phyloP scores from a whole-genome alignment of 2,797 vertebrate genomes.

The Taenioides sp. region DNA sequence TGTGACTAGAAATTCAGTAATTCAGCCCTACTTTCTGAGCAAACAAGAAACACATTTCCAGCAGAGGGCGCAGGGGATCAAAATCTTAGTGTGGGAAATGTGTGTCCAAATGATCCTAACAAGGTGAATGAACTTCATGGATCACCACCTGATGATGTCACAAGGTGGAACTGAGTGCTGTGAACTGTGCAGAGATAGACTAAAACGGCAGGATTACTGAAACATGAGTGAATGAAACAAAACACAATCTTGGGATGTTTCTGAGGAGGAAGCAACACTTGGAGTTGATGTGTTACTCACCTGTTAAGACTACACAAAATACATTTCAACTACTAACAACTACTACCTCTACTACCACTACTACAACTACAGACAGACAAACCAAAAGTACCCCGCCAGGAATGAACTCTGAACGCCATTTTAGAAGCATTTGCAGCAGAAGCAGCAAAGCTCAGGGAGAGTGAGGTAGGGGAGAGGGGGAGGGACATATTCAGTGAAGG shows the following conservation, averaged over 20 bases:
- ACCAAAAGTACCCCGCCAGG: not conserved
- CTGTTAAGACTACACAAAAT: not conserved
- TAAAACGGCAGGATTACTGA: not conserved
- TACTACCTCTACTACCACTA: not conserved
- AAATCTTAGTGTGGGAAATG: no score
- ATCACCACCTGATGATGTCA: not conserved
- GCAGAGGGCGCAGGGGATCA: no score
- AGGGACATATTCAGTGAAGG: slow-evolving; percentile 24
- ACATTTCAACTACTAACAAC: not conserved
- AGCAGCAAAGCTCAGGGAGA: not conserved
- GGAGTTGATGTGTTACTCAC: not conserved
- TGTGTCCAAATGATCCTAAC: not conserved
- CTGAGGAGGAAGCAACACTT: not conserved
- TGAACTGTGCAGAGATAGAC: not conserved
- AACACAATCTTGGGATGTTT: not conserved
- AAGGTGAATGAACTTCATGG: not conserved
- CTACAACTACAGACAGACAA: not conserved
- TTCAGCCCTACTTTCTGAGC: no score
- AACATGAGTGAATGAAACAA: not conserved
- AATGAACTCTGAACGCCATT: no score
- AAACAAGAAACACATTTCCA: no score
- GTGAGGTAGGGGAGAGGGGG: not conserved
- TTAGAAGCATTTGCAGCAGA: not conserved
- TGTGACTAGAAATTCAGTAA: no score
- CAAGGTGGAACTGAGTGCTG: not conserved